Conservation (phyloP, 2,113 vertebrate genomes). For the Paratilapia polleni region DNA sequence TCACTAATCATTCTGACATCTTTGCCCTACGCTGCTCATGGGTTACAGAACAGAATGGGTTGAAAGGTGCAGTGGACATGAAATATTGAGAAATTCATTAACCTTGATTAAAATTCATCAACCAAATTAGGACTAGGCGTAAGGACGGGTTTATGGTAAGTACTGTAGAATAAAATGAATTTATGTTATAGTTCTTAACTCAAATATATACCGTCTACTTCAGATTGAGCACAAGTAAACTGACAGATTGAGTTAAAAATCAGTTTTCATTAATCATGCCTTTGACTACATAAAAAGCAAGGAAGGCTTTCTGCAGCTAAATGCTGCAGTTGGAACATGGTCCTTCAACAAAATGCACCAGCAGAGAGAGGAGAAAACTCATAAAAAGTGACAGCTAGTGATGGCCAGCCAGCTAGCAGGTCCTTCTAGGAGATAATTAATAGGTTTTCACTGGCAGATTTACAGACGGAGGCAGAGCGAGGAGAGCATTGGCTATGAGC, state of each 20-base stretch:
- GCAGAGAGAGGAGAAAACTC: constrained; percentile 56
- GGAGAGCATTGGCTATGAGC: constrained; percentile 45
- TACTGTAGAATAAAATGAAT: constrained; percentile 24
- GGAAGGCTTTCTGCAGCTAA: constrained; percentile 42
- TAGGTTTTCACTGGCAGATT: constrained; percentile 74
- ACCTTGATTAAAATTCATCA: constrained; percentile 63
- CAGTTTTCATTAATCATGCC: constrained; percentile 56
- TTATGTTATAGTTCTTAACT: constrained; percentile 25
- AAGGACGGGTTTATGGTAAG: constrained; percentile 19
- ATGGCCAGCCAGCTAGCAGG: constrained; percentile 68
- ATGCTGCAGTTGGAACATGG: constrained; percentile 49
- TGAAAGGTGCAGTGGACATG: constrained; percentile 36
- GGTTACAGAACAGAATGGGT: constrained; percentile 20
- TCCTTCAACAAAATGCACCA: constrained; percentile 55
- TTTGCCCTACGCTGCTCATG: constrained; percentile 19
- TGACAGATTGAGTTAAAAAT: constrained; percentile 42
- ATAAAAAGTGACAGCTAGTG: constrained; percentile 74
- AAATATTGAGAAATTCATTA: constrained; percentile 64
- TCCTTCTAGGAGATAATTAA: constrained; percentile 77
- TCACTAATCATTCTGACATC: constrained; percentile 66
- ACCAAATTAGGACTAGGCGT: constrained; percentile 27
- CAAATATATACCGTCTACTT: constrained; percentile 31
- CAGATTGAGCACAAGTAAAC: constrained; percentile 22
- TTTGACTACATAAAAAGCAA: constrained; percentile 34
- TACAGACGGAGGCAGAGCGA: constrained; percentile 57